phyloP scores from a whole-genome alignment of 2,888 invertebrate genomes.

The Gymnoscelis rufifasciata region DNA sequence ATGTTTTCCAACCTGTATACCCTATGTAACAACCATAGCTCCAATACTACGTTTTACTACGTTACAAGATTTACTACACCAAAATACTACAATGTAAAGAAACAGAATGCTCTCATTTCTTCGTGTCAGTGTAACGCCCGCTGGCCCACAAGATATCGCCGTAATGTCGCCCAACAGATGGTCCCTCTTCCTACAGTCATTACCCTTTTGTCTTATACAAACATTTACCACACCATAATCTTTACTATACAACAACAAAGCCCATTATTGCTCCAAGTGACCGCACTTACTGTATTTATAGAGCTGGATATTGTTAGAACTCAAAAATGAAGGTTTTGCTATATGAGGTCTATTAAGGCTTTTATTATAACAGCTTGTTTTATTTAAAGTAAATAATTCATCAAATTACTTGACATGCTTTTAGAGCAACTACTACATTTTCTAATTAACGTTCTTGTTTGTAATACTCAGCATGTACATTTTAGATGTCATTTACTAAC shows the following conservation, averaged over 20 bases:
- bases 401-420: too few relatives aligned
- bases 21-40: too few relatives aligned
- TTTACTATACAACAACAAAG: slow-evolving; percentile 31
- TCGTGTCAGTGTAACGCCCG: slow-evolving; percentile 44
- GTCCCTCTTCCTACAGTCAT: slow-evolving; percentile 58
- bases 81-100: neutral
- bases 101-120: slow-evolving; percentile 31
- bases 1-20: too few relatives aligned
- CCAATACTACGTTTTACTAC: too few relatives aligned
- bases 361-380: too few relatives aligned
- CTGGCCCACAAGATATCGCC: slow-evolving; percentile 50
- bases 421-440: too few relatives aligned
- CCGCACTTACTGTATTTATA: slow-evolving; percentile 52
- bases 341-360: too few relatives aligned
- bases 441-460: too few relatives aligned
- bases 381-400: too few relatives aligned
- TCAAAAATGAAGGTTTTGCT: slow-evolving; percentile 49
- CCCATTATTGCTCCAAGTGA: slow-evolving; percentile 29
- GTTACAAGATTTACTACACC: too few relatives aligned
- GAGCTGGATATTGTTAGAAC: slow-evolving; percentile 60
- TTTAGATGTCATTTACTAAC: too few relatives aligned
- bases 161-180: slow-evolving; percentile 71
- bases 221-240: slow-evolving; percentile 28
- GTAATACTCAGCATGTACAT: too few relatives aligned
- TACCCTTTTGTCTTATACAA: slow-evolving; percentile 64